Conservation (phyloP, 2,888 invertebrate species). For the Phorcus lineatus region DNA sequence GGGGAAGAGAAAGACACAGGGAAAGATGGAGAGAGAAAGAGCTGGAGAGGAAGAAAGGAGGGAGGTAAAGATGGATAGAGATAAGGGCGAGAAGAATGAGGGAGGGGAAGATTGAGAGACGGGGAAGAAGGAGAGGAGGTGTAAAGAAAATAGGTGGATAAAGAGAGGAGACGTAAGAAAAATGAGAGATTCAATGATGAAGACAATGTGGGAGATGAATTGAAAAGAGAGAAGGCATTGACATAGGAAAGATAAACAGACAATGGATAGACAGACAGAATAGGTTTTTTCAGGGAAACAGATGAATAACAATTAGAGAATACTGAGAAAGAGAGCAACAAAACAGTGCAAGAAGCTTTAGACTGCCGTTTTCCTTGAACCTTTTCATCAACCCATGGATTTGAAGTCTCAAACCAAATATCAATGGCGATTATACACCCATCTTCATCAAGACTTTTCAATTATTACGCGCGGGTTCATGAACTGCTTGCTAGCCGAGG, state of each 20-base stretch:
- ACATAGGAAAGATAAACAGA: background rate
- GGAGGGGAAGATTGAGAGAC: slow-evolving; percentile 6
- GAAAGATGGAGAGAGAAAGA: slow-evolving; percentile 21
- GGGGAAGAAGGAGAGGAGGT: background rate
- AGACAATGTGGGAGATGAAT: background rate
- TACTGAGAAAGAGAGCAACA: too few species aligned
- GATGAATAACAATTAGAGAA: too few species aligned
- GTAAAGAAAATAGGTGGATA: slow-evolving; percentile 7
- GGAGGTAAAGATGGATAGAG: background rate
- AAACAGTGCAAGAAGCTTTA: too few species aligned
- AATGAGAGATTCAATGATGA: background rate
- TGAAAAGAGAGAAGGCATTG: slow-evolving; percentile 11
- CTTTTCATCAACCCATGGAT: background rate
- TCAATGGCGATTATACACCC: background rate
- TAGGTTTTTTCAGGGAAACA: too few species aligned
- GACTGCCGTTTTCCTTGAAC: background rate
- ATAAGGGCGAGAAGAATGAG: slow-evolving; percentile 6
- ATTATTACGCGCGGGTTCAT: background rate
- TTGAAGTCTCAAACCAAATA: slow-evolving; percentile 1
- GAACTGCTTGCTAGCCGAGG: background rate
- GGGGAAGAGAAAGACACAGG: too few species aligned
- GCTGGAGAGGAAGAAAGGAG: background rate
- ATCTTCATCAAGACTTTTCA: slow-evolving; percentile 13
- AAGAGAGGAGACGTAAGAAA: background rate
- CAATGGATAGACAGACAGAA: too few species aligned